These are phyloP conservation scores for Stenolophus ochropezus DNA, from an alignment of 2,888 invertebrate species.

Conservation along the genomic window DNA sequence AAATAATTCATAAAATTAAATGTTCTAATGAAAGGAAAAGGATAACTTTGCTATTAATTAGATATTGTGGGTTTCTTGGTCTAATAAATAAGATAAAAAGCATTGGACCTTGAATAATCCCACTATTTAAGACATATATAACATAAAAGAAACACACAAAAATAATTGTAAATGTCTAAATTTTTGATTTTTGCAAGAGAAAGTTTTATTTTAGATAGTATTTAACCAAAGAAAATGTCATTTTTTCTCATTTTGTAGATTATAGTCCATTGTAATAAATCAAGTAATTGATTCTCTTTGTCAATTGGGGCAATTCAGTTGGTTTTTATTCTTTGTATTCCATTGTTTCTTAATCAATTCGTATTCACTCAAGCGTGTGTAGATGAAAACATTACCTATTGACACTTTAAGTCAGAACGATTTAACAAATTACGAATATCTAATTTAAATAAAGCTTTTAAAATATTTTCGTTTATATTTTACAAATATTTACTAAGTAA, in stretches of 20 bases:
- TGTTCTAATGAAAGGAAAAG: not conserved
- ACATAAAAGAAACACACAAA: too few relatives aligned
- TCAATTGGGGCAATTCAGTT: not conserved
- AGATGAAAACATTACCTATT: not conserved
- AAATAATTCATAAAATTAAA: too few relatives aligned
- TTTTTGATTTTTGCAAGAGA: too few relatives aligned
- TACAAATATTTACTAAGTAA: too few relatives aligned
- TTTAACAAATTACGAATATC: too few relatives aligned
- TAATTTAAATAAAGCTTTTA: too few relatives aligned
- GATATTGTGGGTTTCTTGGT: not conserved
- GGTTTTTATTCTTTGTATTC: not conserved
- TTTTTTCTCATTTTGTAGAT: not conserved
- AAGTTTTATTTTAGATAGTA: too few relatives aligned
- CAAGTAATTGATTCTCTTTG: not conserved
- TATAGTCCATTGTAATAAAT: not conserved
- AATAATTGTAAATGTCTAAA: too few relatives aligned
- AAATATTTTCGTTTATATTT: too few relatives aligned
- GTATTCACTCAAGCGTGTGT: not conserved
- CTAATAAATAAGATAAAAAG: not conserved
- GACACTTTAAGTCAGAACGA: not conserved
- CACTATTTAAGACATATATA: too few relatives aligned
- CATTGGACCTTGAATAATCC: not conserved
- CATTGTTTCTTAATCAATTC: not conserved
- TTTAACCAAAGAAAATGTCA: too few relatives aligned
- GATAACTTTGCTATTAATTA: not conserved